Evolutionary conservation across 2,797 vertebrate genomes (phyloP), one percentile per base, ranked within the genome.

Genomic region (Molossus alvarezi): DNA sequence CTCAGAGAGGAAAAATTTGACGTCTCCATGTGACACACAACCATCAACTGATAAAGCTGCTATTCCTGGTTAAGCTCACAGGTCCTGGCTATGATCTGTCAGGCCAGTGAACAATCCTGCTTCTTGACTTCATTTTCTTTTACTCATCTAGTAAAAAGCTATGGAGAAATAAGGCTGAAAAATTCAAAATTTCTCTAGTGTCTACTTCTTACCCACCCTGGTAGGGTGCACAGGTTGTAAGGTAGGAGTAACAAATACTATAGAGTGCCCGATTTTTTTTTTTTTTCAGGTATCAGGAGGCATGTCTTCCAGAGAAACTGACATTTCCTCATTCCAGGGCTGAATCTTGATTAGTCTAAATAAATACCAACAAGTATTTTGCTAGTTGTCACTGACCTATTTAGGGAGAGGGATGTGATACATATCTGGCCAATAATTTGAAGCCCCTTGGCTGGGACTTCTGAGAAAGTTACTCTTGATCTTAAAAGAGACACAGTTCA

Each of bases 401-500:
- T 72, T 79, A 73, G 17, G 8, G 6, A 93, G 72, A 67, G 10
- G 41, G 14, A 45, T 60, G 14, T 20, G 51, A 88, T 79, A 9
- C 11, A 45, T 45, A 72, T 82, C 55, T 90, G 37, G 62, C 4
- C 45, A 65, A 53, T 41, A 41, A 71, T 55, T 5, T 85, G 33
- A 93, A 82, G 29, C 17, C 23, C 1, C 25, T 71, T 41, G 64
- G 23, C 53, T 87, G 13, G 21, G 29, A 13, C 41, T 58, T 90
- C 37, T 53, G 23, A 48, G 37, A 83, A 77, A 90, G 11, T 55
- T 75, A 64, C 33, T 82, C n/a, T 72, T 77, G 23, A 7, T 93
- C 67, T 90, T 77, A 82, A 93, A 77, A 60, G n/a, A 82, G n/a
- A 71, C 13, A 51, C 8, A 71, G 77, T 21, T 41, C 80, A 58